A percentile compares a stretch with the other conserved stretches of the same genome.
These are phyloP conservation scores for Laticauda laticaudata DNA, from an alignment of 2,113 vertebrate genomes.

Conservation along the genomic window DNA sequence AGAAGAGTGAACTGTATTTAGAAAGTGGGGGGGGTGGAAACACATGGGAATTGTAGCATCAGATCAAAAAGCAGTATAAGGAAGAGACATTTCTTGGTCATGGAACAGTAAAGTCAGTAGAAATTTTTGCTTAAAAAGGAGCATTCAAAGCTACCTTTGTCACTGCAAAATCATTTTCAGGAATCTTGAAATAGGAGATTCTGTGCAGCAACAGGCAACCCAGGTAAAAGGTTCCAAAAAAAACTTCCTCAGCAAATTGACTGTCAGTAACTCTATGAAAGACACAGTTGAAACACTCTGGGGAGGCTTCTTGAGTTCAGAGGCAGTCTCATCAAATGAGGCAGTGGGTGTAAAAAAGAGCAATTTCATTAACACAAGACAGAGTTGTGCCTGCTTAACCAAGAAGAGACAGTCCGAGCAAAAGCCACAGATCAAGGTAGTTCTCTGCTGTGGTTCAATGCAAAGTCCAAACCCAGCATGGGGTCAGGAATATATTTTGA, in stretches of 20 bases:
- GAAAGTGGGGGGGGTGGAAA: not conserved
- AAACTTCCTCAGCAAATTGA: not conserved
- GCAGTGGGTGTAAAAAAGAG: not conserved
- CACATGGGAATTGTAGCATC: not conserved
- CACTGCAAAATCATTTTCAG: not conserved
- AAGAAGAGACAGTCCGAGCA: not conserved
- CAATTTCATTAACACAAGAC: not conserved
- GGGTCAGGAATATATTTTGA: not conserved
- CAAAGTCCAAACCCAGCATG: not conserved
- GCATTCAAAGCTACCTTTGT: not conserved
- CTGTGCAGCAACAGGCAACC: not conserved
- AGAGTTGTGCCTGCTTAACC: not conserved
- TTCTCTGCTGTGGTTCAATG: not conserved
- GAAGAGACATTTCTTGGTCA: not conserved
- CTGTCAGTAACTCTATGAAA: not conserved
- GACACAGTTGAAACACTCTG: not conserved
- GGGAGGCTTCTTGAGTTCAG: not conserved
- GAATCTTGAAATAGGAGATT: not conserved
- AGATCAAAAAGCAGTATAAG: not conserved
- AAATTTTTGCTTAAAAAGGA: not conserved
- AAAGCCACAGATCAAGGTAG: not conserved
- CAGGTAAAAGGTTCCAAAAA: not conserved
- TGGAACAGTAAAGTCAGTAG: not conserved
- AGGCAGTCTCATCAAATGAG: not conserved
- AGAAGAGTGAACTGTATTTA: not conserved